Conservation (phyloP, 1,140 invertebrate species). For the Drosophila obscura region DNA sequence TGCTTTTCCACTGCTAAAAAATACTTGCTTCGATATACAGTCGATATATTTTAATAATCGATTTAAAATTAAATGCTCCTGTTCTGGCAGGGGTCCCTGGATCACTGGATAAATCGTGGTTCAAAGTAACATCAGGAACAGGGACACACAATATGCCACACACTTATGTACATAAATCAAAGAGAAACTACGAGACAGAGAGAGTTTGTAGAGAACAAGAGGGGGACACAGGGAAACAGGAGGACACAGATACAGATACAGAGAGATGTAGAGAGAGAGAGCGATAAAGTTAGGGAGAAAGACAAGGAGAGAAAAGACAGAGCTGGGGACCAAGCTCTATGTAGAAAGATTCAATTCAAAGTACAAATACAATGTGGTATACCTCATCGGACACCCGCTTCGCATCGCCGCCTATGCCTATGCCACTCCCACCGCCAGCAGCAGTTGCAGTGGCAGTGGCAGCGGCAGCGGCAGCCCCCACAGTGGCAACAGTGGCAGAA, state of each 20-base stretch:
- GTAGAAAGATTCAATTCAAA: conserved; percentile 26
- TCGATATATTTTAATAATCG: too few species aligned
- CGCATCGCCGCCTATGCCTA: not conserved
- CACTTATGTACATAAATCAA: too few species aligned
- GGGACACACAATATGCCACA: too few species aligned
- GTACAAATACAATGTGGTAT: conserved; percentile 46
- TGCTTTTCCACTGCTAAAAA: too few species aligned
- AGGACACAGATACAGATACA: not conserved
- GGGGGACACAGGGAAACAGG: conserved; percentile 17
- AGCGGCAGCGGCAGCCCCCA: conserved; percentile 10
- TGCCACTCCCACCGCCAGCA: conserved; percentile 12
- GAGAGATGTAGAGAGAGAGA: conserved; percentile 1
- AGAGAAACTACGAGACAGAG: not conserved
- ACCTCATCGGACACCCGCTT: conserved; percentile 47
- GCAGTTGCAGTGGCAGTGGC: conserved; percentile 13
- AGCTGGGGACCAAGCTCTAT: not conserved
- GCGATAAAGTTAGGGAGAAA: not conserved
- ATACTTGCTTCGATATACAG: too few species aligned
- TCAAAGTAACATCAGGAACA: too few species aligned
- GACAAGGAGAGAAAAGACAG: not conserved
- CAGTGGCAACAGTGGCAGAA: conserved; percentile 13
- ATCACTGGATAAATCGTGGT: too few species aligned
- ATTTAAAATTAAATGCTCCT: too few species aligned
- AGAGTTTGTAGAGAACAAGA: conserved; percentile 35
- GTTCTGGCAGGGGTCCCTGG: too few species aligned